Conservation (phyloP, 1,140 invertebrate species). For the Probaryconus sp. region DNA sequence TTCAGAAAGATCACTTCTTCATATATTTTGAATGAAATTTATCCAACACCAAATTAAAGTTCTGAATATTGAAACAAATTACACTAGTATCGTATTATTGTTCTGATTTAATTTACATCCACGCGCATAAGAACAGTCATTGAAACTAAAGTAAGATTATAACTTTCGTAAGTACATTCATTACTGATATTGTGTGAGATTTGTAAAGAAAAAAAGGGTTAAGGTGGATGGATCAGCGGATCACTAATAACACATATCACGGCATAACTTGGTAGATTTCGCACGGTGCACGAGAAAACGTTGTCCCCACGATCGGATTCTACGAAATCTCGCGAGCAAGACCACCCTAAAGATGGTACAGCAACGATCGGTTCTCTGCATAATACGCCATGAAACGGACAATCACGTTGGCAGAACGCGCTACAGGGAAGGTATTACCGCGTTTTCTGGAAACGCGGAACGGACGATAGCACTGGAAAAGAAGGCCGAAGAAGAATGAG, state of each 20-base stretch:
- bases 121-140: no score
- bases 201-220: slow-evolving; percentile 10
- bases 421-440: slow-evolving; percentile 54
- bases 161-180: slow-evolving; percentile 10
- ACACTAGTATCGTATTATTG: no score
- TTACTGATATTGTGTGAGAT: slow-evolving; percentile 13
- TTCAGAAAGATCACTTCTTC: slow-evolving; percentile 54
- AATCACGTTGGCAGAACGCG: slow-evolving; percentile 63
- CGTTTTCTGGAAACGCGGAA: slow-evolving; percentile 48
- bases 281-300: slow-evolving; percentile 35
- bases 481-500: slow-evolving; percentile 30
- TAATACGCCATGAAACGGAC: slow-evolving; percentile 67
- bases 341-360: slow-evolving; percentile 50
- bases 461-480: slow-evolving; percentile 1
- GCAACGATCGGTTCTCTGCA: slow-evolving; percentile 63
- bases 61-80: no score
- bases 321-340: slow-evolving; percentile 40
- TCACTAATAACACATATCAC: slow-evolving; percentile 12
- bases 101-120: no score
- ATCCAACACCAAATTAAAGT: no score
- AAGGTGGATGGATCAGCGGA: neutral
- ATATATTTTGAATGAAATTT: no score
- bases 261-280: slow-evolving; percentile 18
- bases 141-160: slow-evolving; percentile 8
- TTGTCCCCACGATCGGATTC: slow-evolving; percentile 47